phyloP scores from a whole-genome alignment of 2,797 vertebrate species.

The Tapirus indicus region DNA sequence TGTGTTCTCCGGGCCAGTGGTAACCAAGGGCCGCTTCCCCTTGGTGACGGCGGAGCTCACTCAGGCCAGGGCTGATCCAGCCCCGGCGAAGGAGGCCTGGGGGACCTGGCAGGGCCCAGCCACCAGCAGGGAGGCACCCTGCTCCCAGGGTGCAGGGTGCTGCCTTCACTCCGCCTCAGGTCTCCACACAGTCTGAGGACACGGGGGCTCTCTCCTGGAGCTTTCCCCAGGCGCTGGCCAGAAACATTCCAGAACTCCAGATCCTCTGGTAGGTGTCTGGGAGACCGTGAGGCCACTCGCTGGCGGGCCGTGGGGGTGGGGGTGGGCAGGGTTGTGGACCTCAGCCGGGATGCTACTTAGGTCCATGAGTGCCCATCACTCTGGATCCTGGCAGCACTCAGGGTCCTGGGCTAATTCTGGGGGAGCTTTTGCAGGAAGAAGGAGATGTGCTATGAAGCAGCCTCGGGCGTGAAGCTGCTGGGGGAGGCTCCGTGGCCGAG shows the following conservation, averaged over 20 bases:
- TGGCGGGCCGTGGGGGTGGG: background rate
- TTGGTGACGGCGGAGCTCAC: conserved; percentile 68
- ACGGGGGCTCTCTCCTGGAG: background rate
- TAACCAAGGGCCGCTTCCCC: conserved; percentile 84
- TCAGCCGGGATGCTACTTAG: background rate
- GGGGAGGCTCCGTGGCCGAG: background rate
- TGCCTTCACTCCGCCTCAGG: background rate
- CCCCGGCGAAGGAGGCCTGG: background rate
- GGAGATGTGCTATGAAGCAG: background rate
- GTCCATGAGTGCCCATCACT: background rate
- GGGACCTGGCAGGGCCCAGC: background rate
- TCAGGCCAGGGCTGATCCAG: conserved; percentile 55
- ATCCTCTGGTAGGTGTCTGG: conserved; percentile 64
- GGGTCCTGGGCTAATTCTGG: background rate
- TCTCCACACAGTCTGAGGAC: background rate
- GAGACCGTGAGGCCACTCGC: background rate
- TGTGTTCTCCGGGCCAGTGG: conserved; percentile 71
- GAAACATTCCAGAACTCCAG: conserved; percentile 60
- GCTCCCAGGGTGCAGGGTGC: background rate
- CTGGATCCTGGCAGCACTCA: background rate
- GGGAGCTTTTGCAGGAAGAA: background rate
- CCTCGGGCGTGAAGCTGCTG: background rate
- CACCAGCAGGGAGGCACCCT: background rate
- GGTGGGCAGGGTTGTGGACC: background rate
- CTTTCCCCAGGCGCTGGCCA: conserved; percentile 29